These are phyloP conservation scores for Propithecus deckenii DNA, from an alignment of 2,797 vertebrate species.

Conservation along the genomic window DNA sequence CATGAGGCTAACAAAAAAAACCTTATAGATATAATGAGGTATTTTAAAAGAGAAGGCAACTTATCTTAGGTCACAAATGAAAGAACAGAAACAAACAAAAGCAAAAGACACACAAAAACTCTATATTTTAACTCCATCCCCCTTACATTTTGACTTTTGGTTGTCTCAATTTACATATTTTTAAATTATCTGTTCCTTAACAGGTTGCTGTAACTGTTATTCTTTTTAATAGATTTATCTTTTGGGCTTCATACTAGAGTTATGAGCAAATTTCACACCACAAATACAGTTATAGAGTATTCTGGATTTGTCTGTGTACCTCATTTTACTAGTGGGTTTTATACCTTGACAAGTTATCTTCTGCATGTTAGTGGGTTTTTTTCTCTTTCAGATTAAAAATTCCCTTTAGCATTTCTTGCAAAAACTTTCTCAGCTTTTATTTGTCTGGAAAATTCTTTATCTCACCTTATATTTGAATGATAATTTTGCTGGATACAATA, in stretches of 20 bases:
- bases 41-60: not conserved
- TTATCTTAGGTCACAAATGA: not conserved
- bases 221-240: not conserved
- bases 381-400: not conserved
- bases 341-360: not conserved
- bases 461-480: not conserved
- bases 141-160: not conserved
- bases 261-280: not conserved
- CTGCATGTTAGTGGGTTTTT: not conserved
- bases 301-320: not conserved
- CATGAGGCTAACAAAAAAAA: not conserved
- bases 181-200: not conserved
- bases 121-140: not conserved
- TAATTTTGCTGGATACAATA: not conserved
- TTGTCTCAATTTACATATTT: not conserved
- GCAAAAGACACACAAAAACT: not conserved
- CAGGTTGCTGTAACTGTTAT: not conserved
- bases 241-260: not conserved
- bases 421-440: not conserved
- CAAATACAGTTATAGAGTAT: not conserved
- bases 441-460: not conserved
- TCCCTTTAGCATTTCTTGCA: not conserved
- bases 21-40: not conserved
- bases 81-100: not conserved
- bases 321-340: not conserved